Percentiles rank a stretch among this genome's conserved stretches.
Evolutionary conservation across 2,888 invertebrate species (phyloP).

Genomic region (Clusia tigrina): DNA sequence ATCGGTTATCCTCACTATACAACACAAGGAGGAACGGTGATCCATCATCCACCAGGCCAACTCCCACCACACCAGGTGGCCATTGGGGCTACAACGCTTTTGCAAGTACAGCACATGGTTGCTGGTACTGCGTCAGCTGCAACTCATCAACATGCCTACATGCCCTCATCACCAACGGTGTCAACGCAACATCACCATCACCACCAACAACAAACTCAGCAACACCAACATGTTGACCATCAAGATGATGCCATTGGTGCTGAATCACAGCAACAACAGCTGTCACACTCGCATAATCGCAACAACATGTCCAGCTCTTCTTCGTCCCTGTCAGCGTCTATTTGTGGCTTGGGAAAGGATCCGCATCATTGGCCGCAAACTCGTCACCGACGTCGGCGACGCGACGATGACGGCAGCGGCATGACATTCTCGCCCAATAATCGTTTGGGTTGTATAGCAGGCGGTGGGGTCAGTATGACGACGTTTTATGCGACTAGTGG

Average conservation of each 20-base stretch:
- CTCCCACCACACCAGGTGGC: constrained; percentile 41
- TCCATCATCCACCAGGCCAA: constrained; percentile 41
- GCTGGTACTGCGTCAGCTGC: constrained; percentile 48
- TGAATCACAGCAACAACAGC: constrained; percentile 28
- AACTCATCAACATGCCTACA: constrained; percentile 54
- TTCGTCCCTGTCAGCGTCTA: constrained; percentile 54
- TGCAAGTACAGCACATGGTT: constrained; percentile 56
- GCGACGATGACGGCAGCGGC: constrained; percentile 54
- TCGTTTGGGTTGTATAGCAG: constrained; percentile 49
- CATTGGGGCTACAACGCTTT: constrained; percentile 32
- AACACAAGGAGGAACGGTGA: constrained; percentile 46
- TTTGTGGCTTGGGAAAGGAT: constrained; percentile 47
- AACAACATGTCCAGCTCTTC: constrained; percentile 53
- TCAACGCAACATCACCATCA: constrained; percentile 43
- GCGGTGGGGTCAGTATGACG: constrained; percentile 48
- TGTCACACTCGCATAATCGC: constrained; percentile 43
- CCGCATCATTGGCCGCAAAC: constrained; percentile 52
- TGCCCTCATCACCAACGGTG: constrained; percentile 47
- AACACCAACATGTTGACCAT: constrained; percentile 35
- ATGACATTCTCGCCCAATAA: constrained; percentile 57
- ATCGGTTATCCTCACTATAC: constrained; percentile 55
- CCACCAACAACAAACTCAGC: constrained; percentile 45
- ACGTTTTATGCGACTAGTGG: constrained; percentile 39
- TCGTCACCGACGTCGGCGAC: constrained; percentile 54
- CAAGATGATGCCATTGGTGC: constrained; percentile 36